These are phyloP conservation scores for Turritopsis rubra DNA, from an alignment of 30 jellyfish, hydroid and myxozoan species.

Conservation along the genomic window DNA sequence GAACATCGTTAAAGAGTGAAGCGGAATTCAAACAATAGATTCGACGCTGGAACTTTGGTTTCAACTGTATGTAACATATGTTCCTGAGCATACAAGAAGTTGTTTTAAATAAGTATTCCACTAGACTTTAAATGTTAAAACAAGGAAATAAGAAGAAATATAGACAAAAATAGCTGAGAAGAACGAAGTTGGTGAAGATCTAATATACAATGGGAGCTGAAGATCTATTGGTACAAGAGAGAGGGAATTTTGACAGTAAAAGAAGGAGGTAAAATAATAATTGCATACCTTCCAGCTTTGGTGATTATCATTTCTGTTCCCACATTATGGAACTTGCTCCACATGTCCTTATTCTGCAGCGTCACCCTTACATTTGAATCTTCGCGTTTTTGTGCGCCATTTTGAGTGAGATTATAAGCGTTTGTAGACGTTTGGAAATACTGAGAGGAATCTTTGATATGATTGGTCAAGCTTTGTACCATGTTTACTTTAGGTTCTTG, in stretches of 20 bases:
- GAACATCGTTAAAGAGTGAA: too few species aligned
- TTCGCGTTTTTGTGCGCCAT: conserved; percentile 20
- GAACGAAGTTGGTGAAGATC: too few species aligned
- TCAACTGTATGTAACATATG: too few species aligned
- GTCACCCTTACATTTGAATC: conserved; percentile 72
- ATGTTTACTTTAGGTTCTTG: background rate
- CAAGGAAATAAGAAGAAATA: too few species aligned
- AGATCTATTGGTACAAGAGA: background rate
- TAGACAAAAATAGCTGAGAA: too few species aligned
- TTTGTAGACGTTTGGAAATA: background rate
- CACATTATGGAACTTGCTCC: conserved; percentile 80
- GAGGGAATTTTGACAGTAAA: background rate
- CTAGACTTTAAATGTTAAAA: too few species aligned
- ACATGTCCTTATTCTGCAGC: conserved; percentile 70
- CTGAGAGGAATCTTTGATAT: conserved; percentile 2
- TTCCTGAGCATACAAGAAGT: too few species aligned
- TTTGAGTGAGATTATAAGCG: background rate
- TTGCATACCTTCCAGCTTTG: conserved; percentile 90
- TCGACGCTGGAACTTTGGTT: too few species aligned
- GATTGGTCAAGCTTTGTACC: conserved; percentile 8
- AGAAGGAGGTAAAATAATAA: background rate
- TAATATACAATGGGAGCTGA: too few species aligned
- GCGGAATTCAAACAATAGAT: background rate
- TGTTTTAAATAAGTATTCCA: too few species aligned
- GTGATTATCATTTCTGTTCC: conserved; percentile 96